A percentile compares a stretch with the other conserved stretches of the same genome.
Evolutionary conservation across 2,888 invertebrate species (phyloP).

Genomic region (Macrosoma leucophasiata): DNA sequence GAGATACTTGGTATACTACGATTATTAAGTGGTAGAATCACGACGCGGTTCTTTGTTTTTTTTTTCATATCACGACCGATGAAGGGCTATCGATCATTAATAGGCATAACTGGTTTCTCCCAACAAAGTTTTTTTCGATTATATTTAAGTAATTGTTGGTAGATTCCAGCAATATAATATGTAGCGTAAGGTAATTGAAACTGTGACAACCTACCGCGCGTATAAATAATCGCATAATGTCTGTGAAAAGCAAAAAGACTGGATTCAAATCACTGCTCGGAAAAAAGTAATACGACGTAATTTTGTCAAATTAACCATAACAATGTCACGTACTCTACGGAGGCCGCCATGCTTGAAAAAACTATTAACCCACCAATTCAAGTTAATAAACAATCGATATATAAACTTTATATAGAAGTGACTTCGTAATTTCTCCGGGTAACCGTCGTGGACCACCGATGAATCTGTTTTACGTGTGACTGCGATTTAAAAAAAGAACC

Average conservation of each 20-base stretch:
- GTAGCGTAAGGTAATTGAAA: conserved; percentile 8
- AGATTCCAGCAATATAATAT: conserved; percentile 13
- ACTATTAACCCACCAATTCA: conserved; percentile 23
- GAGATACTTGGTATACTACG: conserved; percentile 65
- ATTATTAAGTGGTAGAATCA: conserved; percentile 72
- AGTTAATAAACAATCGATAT: too few species aligned
- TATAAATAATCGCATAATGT: conserved; percentile 47
- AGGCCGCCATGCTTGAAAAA: conserved; percentile 39
- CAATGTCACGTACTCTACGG: conserved; percentile 52
- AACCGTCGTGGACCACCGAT: conserved; percentile 34
- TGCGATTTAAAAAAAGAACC: conserved; percentile 37
- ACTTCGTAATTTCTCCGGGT: conserved; percentile 23
- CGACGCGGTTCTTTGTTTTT: conserved; percentile 56
- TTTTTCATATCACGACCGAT: conserved; percentile 54
- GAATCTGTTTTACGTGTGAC: conserved; percentile 40
- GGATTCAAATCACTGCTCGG: conserved; percentile 27
- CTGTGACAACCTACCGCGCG: conserved; percentile 53
- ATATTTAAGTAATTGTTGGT: conserved; percentile 46
- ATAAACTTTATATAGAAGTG: too few species aligned
- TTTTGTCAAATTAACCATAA: conserved; percentile 55
- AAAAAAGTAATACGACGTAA: conserved; percentile 41
- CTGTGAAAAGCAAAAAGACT: conserved; percentile 35
- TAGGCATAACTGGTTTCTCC: conserved; percentile 57
- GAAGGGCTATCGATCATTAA: conserved; percentile 68
- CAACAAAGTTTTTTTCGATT: conserved; percentile 41